Conservation (phyloP, 2,888 invertebrate species). For the Drosophila demipolita region DNA sequence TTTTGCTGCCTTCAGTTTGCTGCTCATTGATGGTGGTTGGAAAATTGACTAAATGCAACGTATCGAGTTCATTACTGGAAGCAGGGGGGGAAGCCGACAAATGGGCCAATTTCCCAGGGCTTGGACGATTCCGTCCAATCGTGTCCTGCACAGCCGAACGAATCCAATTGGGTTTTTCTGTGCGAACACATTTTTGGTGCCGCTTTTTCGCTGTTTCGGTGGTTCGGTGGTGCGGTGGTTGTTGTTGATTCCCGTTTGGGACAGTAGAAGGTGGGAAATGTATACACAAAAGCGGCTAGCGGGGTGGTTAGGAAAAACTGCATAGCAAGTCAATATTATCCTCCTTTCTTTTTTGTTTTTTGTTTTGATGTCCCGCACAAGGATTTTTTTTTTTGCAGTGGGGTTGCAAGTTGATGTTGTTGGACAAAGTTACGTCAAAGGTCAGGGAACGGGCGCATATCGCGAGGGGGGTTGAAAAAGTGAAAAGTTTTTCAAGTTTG, state of each 20-base stretch:
- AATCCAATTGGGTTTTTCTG: constrained; percentile 68
- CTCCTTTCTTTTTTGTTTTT: constrained; percentile 8
- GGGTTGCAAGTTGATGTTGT: constrained; percentile 51
- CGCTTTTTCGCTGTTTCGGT: constrained; percentile 40
- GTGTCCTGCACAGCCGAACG: constrained; percentile 33
- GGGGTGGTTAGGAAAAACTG: constrained; percentile 52
- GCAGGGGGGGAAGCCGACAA: constrained; percentile 24
- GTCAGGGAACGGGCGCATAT: constrained; percentile 57
- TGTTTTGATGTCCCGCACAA: constrained; percentile 40
- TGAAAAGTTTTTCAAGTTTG: constrained; percentile 47
- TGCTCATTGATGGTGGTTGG: constrained; percentile 63
- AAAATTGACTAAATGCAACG: constrained; percentile 78
- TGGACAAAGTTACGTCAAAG: constrained; percentile 69
- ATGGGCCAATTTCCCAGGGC: constrained; percentile 66
- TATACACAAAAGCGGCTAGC: neutral
- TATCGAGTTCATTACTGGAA: constrained; percentile 61
- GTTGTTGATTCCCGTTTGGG: constrained; percentile 67
- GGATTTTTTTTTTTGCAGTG: constrained; percentile 43
- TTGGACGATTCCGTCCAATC: constrained; percentile 1
- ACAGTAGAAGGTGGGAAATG: constrained; percentile 46
- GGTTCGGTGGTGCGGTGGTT: constrained; percentile 42
- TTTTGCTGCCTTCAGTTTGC: constrained; percentile 20
- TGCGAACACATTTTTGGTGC: constrained; percentile 49
- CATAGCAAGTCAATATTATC: constrained; percentile 43
- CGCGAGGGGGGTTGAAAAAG: constrained; percentile 31